Evolutionary conservation across 2,888 invertebrate species (phyloP), one percentile per base, ranked within the genome.

Genomic region (Scotopteryx bipunctaria): DNA sequence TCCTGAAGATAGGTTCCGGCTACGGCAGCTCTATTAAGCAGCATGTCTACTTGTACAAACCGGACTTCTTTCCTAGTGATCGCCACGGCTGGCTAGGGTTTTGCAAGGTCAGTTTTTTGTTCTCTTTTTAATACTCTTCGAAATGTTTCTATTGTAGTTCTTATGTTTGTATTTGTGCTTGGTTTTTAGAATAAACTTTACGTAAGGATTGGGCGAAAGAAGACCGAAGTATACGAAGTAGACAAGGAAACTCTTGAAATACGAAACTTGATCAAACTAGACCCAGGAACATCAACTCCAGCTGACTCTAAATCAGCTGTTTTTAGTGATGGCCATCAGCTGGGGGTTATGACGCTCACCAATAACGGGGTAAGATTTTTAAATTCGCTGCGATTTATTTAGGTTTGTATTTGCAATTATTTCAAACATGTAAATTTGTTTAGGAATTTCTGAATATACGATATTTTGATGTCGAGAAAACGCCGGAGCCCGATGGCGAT

Each of bases 1-100:
- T 99, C 35, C 92, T 97, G 58, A 99, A 99, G 91, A 94, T 99
- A 57, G 99, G 99, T 11, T 96, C 98, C 41, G 99, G 99, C 4
- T 97, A 97, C 77, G 96, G 96, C 40, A 97, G 97, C 59, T 98
- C 99, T 4, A 93, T 97, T 62, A 95, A 95, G 82, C 98, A 98
- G n/a, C 95, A 97, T 72, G 92, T 98, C 14, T 97, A 98, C 76
- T 90, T 94, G 59, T 94, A 95, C 76, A 97, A 97, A 79, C 93
- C 94, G 16, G 83, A 88, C 56, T 95, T 97, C 78, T 96, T 98
- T 77, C 94, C 94, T 4, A 94, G 94, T 59, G 96, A 97, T 72
- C 92, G 93, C 37, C 92, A 92, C 62, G 96, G 96, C 38, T 97
- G 96, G 95, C 89, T 98, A 57, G 96, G 97, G 14, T 96, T 93